These are phyloP conservation scores for Oxytorus armatus DNA, from an alignment of 2,888 invertebrate genomes.

Conservation along the genomic window DNA sequence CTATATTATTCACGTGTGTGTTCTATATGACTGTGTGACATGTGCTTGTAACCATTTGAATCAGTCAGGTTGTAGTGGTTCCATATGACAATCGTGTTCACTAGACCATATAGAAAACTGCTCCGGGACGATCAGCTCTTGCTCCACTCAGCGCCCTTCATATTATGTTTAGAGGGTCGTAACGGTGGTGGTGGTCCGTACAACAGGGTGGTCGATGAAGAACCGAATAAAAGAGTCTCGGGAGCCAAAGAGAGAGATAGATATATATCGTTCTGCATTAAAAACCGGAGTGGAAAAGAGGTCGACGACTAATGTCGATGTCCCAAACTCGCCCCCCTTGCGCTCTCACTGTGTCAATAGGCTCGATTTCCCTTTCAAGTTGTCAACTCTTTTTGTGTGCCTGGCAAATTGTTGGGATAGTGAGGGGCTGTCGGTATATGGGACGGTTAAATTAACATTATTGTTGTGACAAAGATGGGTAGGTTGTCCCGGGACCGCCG, in stretches of 20 bases:
- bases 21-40: background rate
- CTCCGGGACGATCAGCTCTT: slow-evolving; percentile 44
- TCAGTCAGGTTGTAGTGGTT: slow-evolving; percentile 33
- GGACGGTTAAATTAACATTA: slow-evolving; percentile 84
- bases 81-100: slow-evolving; percentile 59
- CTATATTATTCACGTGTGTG: slow-evolving; percentile 32
- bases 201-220: slow-evolving; percentile 43
- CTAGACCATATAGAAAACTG: slow-evolving; percentile 41
- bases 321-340: slow-evolving; percentile 55
- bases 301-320: slow-evolving; percentile 49
- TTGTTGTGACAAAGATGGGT: slow-evolving; percentile 83
- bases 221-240: slow-evolving; percentile 47
- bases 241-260: slow-evolving; percentile 17
- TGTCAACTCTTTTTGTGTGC: slow-evolving; percentile 84
- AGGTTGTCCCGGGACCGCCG: slow-evolving; percentile 72
- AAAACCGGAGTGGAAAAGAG: slow-evolving; percentile 47
- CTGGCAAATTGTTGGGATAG: slow-evolving; percentile 81
- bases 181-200: slow-evolving; percentile 27
- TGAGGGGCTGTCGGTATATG: slow-evolving; percentile 40
- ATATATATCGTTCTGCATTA: slow-evolving; percentile 25
- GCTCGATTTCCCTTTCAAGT: slow-evolving; percentile 85
- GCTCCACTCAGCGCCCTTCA: slow-evolving; percentile 29
- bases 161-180: slow-evolving; percentile 58
- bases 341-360: slow-evolving; percentile 82
- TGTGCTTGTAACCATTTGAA: slow-evolving; percentile 11